Conservation (phyloP, 2,888 invertebrate species). For the Antitype chi region DNA sequence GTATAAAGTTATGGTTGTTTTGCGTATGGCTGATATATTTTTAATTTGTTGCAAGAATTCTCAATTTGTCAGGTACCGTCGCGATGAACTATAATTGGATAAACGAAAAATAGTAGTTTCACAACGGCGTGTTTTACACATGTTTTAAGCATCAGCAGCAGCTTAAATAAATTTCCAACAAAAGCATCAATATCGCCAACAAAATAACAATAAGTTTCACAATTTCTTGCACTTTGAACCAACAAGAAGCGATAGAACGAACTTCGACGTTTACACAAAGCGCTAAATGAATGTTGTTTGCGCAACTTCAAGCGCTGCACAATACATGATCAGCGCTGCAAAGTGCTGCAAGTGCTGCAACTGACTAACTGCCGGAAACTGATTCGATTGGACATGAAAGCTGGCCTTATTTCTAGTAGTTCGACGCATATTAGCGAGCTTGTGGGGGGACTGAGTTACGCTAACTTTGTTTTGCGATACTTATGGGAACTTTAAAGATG, state of each 20-base stretch:
- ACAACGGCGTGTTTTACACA: background rate
- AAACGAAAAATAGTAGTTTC: background rate
- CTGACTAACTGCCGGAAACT: conserved; percentile 46
- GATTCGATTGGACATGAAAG: conserved; percentile 18
- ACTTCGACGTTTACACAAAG: conserved; percentile 52
- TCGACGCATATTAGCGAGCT: background rate
- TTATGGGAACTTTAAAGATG: background rate
- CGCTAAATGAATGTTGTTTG: conserved; percentile 47
- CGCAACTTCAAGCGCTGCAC: conserved; percentile 39
- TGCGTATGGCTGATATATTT: background rate
- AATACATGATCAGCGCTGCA: conserved; percentile 53
- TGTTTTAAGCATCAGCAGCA: background rate
- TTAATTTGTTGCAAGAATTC: background rate
- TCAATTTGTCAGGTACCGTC: background rate
- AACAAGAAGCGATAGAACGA: conserved; percentile 31
- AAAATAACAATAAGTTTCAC: conserved; percentile 40
- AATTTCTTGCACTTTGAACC: conserved; percentile 36
- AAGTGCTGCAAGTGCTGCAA: conserved; percentile 38
- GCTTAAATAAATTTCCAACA: background rate
- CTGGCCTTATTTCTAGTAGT: conserved; percentile 23
- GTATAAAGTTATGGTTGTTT: no score
- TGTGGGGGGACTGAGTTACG: background rate
- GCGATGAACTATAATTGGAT: background rate
- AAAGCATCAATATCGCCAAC: conserved; percentile 23
- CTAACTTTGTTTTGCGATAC: background rate